Conservation (phyloP, 2,797 vertebrate genomes). For the Mormyrops attenuatus region DNA sequence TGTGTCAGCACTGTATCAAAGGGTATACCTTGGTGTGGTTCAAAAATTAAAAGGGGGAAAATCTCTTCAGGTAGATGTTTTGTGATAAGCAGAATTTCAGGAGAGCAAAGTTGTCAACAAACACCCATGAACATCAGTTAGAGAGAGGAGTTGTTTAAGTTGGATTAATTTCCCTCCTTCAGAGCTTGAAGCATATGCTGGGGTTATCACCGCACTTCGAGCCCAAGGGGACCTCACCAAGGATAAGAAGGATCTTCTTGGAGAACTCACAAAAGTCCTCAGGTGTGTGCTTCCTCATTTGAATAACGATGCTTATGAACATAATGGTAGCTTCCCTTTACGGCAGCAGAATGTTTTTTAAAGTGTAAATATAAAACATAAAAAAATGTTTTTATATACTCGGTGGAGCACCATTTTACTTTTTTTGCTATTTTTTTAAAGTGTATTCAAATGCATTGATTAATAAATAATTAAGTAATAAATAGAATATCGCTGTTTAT, state of each 20-base stretch:
- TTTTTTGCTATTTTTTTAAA: not conserved
- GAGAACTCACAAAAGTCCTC: constrained; percentile 92
- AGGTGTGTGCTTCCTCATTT: constrained; percentile 61
- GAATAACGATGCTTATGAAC: not conserved
- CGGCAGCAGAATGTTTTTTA: not conserved
- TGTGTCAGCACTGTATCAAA: not conserved
- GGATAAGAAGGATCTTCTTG: constrained; percentile 95
- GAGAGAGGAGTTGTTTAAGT: not conserved
- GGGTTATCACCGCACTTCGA: constrained; percentile 92
- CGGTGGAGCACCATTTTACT: not conserved
- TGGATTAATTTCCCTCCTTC: constrained; percentile 9
- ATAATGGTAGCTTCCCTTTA: not conserved
- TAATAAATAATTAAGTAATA: not conserved
- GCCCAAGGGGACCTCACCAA: constrained; percentile 96
- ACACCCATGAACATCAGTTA: not conserved
- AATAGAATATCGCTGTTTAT: not conserved
- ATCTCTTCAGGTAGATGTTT: not conserved
- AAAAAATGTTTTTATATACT: not conserved
- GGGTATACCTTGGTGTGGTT: not conserved
- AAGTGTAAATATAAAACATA: not conserved
- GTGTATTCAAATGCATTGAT: not conserved
- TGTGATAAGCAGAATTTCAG: not conserved
- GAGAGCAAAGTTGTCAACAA: not conserved
- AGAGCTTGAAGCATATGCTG: constrained; percentile 98
- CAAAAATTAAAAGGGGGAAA: not conserved